A percentile compares a stretch with the other conserved stretches of the same genome.
These are phyloP conservation scores for Embidobia sp. DNA, from an alignment of 2,888 invertebrate genomes.

Conservation along the genomic window DNA sequence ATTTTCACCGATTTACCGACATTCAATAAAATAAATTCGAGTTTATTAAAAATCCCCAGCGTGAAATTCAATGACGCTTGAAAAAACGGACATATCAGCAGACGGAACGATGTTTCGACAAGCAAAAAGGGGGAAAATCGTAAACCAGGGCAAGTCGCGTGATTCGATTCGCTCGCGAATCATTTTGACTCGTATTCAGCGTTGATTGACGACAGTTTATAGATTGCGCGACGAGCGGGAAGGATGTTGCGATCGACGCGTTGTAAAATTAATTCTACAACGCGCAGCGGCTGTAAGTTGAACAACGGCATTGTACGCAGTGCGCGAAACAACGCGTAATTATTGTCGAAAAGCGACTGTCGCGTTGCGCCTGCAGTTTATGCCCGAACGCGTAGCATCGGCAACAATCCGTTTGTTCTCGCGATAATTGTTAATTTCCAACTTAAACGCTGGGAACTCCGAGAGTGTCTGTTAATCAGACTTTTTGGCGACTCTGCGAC, in stretches of 20 bases:
- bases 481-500: no score
- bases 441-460: conserved; percentile 19
- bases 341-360: conserved; percentile 25
- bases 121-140: no score
- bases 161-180: not conserved
- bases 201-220: conserved; percentile 10
- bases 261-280: conserved; percentile 17
- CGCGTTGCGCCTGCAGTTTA: conserved; percentile 32
- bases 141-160: no score
- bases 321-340: conserved; percentile 27
- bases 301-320: conserved; percentile 10
- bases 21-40: no score
- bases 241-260: conserved; percentile 9
- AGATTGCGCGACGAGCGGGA: conserved; percentile 1
- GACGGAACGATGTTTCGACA: no score
- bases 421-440: conserved; percentile 46
- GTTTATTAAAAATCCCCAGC: no score
- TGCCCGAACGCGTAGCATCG: conserved; percentile 1
- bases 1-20: no score
- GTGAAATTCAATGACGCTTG: no score
- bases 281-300: conserved; percentile 1
- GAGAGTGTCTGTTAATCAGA: not conserved
- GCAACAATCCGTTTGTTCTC: conserved; percentile 28
- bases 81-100: no score
- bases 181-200: conserved; percentile 1